phyloP scores from a whole-genome alignment of 2,888 invertebrate genomes.

The Schizaphis graminum region DNA sequence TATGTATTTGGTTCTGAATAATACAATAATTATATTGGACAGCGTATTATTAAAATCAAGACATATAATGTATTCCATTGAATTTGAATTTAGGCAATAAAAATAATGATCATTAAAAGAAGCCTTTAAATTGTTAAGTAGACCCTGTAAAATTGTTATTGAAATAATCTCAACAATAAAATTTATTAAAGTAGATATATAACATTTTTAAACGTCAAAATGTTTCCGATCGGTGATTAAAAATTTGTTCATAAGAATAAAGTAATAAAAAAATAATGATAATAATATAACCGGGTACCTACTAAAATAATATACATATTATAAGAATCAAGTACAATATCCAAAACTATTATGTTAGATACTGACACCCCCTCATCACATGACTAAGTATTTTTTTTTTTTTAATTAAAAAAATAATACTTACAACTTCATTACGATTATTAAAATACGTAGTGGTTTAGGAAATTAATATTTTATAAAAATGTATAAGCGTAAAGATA shows the following conservation, averaged over 20 bases:
- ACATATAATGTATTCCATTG: slow-evolving; percentile 8
- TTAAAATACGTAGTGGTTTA: neutral
- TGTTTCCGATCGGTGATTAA: neutral
- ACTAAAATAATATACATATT: neutral
- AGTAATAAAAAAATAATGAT: slow-evolving; percentile 15
- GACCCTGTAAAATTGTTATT: neutral
- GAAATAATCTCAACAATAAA: neutral
- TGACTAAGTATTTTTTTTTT: slow-evolving; percentile 42
- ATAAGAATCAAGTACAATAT: neutral
- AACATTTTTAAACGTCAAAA: slow-evolving; percentile 12
- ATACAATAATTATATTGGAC: slow-evolving; percentile 36
- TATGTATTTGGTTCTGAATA: slow-evolving; percentile 41
- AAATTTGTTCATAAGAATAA: neutral
- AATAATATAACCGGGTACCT: neutral
- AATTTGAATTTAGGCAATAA: neutral
- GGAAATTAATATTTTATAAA: neutral
- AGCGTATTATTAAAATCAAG: slow-evolving; percentile 27
- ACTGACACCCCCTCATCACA: slow-evolving; percentile 27
- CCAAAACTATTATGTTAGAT: slow-evolving; percentile 31
- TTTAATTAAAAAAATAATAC: slow-evolving; percentile 1
- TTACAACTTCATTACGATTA: neutral
- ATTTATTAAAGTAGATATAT: neutral
- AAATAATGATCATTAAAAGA: neutral
- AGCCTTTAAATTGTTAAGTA: neutral
- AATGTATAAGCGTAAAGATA: neutral